Base-by-base conservation (phyloP, 2,113 vertebrate species). In the Notothenia rossii region DNA sequence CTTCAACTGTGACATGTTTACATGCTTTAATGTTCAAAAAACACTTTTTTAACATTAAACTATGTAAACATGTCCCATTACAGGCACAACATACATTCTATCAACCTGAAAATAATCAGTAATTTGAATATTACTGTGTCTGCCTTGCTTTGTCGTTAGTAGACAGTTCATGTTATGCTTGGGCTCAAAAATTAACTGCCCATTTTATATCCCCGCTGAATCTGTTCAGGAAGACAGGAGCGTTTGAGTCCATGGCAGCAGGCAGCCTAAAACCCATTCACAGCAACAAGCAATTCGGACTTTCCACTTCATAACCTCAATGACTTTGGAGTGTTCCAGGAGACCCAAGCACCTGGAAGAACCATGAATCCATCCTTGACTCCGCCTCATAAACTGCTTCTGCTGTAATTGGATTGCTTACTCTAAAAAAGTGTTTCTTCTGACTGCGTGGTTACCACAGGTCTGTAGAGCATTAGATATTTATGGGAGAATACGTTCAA, bases 291-390 rank as follows among this genome's bases (percentile, higher is more conserved):
- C 22, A 45, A 50, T 77, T 46, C 10, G 7, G 20, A 56, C 15
- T 72, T 58, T 58, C 50, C 18, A 36, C 25, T 10, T 36, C 58
- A 71, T 71, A 22, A 55, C 22, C 15, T 63, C 18, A 17, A 62
- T 55, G 40, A 40, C 2, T 70, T 22, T 3, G 14, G 15, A 8
- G 36, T 33, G 56, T 45, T n/a, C 46, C n/a, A 25, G 46, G 46
- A 29, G 18, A n/a, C n/a, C n/a, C n/a, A n/a, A n/a, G n/a, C n/a
- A 59, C 15, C 54, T 17, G 33, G 10, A 58, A 48, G 40, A 14
- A 17, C 13, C 36, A 45, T 9, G 7, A 11, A 40, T 0, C 50
- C 33, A 5, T 46, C 36, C 36, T n/a, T 14, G 29, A 60, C 13
- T 36, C 7, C 17, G 29, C 13, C 29, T 53, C 13, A 2, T 5